A percentile compares a stretch with the other conserved stretches of the same genome.
These are phyloP conservation scores for Rhineura floridana DNA, from an alignment of 2,113 vertebrate species.

Conservation along the genomic window DNA sequence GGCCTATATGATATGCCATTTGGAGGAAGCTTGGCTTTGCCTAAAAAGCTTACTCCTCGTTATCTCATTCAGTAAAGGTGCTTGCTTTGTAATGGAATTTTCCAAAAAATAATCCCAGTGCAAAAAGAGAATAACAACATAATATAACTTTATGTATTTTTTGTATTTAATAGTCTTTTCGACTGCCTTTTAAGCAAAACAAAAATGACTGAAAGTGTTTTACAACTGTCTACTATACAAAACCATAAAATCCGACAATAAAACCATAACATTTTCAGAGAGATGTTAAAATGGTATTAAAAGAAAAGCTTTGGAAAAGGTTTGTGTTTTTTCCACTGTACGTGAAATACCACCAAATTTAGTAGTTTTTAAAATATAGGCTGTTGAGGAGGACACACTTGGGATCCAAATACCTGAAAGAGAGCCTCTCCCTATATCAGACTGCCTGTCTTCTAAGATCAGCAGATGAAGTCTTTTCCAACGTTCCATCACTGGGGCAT, in stretches of 20 bases:
- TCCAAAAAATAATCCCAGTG: neutral
- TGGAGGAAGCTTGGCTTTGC: slow-evolving; percentile 62
- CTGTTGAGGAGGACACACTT: neutral
- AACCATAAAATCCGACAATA: no score
- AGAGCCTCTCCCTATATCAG: no score
- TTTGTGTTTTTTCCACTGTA: slow-evolving; percentile 58
- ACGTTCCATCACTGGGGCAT: no score
- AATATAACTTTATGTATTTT: no score
- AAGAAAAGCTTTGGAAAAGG: slow-evolving; percentile 67
- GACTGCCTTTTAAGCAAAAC: no score
- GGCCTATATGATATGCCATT: slow-evolving; percentile 74
- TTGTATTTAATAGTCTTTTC: no score
- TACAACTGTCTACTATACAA: no score
- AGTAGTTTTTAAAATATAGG: slow-evolving; percentile 11
- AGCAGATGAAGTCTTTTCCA: no score
- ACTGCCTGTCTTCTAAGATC: neutral
- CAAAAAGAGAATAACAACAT: neutral
- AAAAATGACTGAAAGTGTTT: no score
- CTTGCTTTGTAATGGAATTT: slow-evolving; percentile 62
- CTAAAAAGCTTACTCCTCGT: slow-evolving; percentile 68
- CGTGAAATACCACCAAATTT: slow-evolving; percentile 41
- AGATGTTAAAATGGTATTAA: slow-evolving; percentile 64
- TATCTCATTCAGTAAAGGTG: slow-evolving; percentile 72
- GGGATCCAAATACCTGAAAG: neutral
- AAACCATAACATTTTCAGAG: slow-evolving; percentile 8